phyloP scores from a whole-genome alignment of 1,140 invertebrate genomes.

The Papilio polyxenes region DNA sequence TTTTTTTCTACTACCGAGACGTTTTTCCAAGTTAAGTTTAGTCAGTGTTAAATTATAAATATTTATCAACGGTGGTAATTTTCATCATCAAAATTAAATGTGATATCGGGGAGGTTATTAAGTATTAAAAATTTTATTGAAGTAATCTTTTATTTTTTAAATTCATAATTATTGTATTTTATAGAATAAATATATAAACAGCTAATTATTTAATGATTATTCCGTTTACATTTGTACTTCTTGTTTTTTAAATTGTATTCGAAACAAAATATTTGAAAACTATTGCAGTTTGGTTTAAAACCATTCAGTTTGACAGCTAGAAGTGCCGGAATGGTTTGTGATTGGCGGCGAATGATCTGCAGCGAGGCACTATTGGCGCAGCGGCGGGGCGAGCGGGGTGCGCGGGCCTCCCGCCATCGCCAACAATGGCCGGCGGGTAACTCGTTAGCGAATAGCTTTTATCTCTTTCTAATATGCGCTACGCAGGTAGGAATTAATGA shows the following conservation, averaged over 20 bases:
- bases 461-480: conserved; percentile 79
- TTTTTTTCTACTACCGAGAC: too few relatives aligned
- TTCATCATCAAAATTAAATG: too few relatives aligned
- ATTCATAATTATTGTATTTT: background rate
- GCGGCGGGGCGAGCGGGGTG: conserved; percentile 67
- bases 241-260: background rate
- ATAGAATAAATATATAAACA: too few relatives aligned
- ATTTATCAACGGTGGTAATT: too few relatives aligned
- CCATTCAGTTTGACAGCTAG: conserved; percentile 78
- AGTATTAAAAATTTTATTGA: too few relatives aligned
- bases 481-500: conserved; percentile 78
- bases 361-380: conserved; percentile 79
- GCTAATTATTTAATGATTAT: background rate
- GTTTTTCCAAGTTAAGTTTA: too few relatives aligned
- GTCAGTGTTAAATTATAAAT: too few relatives aligned
- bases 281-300: conserved; percentile 65
- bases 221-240: background rate
- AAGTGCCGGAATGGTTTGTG: conserved; percentile 80
- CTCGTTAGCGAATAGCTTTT: conserved; percentile 79
- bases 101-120: too few relatives aligned
- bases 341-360: conserved; percentile 80
- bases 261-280: conserved; percentile 45
- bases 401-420: conserved; percentile 75
- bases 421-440: conserved; percentile 75
- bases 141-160: background rate